A percentile compares a stretch with the other conserved stretches of the same genome.
phyloP scores from a whole-genome alignment of 2,888 invertebrate species.

The Furcula furcula region DNA sequence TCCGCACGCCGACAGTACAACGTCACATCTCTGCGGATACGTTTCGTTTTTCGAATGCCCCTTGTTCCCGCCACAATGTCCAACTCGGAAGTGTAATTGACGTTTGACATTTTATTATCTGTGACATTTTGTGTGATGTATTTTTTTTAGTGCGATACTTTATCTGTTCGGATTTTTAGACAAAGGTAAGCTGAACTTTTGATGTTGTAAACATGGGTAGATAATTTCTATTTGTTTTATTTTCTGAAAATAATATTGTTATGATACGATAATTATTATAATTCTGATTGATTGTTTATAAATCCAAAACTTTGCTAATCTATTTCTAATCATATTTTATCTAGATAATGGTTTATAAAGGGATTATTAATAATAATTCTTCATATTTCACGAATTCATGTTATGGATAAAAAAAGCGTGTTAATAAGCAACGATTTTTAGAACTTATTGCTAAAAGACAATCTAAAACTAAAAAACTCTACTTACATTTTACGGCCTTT shows the following conservation, averaged over 20 bases:
- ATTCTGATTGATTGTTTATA: not conserved
- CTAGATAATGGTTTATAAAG: not conserved
- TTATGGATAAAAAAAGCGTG: too few species aligned
- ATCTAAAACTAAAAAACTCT: too few species aligned
- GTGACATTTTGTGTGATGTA: conserved; percentile 27
- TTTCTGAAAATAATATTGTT: not conserved
- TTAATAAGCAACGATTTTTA: too few species aligned
- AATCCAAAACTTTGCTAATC: not conserved
- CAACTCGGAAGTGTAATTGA: conserved; percentile 36
- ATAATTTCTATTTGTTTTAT: conserved; percentile 5
- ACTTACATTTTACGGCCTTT: too few species aligned
- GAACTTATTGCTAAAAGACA: too few species aligned
- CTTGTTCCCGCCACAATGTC: conserved; percentile 32
- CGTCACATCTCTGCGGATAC: conserved; percentile 27
- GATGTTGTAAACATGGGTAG: too few species aligned
- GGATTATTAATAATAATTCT: not conserved
- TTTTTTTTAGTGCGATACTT: conserved; percentile 27
- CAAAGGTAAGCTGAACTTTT: conserved; percentile 17
- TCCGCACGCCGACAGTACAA: conserved; percentile 34
- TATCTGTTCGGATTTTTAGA: conserved; percentile 23
- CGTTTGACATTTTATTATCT: conserved; percentile 33
- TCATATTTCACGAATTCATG: too few species aligned
- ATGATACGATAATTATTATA: not conserved
- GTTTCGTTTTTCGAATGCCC: conserved; percentile 20
- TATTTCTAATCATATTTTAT: not conserved